A percentile compares a stretch with the other conserved stretches of the same genome.
Evolutionary conservation across 2,888 invertebrate species (phyloP).

Genomic region (Agrilus mali): DNA sequence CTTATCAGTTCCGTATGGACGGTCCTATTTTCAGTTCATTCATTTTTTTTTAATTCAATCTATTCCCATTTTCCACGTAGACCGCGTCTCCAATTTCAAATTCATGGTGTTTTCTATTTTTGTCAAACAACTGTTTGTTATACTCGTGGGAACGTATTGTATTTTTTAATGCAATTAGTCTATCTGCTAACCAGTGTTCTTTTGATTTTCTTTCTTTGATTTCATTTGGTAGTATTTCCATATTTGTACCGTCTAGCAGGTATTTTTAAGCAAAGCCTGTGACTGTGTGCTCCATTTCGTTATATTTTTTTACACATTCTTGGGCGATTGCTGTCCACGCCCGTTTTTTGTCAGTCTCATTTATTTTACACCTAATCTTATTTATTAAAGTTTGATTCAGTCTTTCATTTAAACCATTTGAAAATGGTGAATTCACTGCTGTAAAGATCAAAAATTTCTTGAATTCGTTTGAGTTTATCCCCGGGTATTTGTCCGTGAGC

Average conservation of each 20-base stretch:
- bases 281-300: constrained; percentile 17
- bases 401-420: too few relatives aligned
- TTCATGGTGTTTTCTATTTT: background rate
- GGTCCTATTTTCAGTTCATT: too few relatives aligned
- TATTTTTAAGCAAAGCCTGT: constrained; percentile 14
- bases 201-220: constrained; percentile 3
- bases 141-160: background rate
- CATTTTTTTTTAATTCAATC: constrained; percentile 3
- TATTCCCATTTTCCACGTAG: constrained; percentile 6
- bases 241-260: constrained; percentile 9
- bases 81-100: constrained; percentile 4
- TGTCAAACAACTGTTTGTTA: constrained; percentile 4
- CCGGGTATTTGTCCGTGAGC: too few relatives aligned
- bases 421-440: too few relatives aligned
- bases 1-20: too few relatives aligned
- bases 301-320: constrained; percentile 17
- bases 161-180: constrained; percentile 2
- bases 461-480: too few relatives aligned
- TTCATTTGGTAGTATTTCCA: constrained; percentile 8
- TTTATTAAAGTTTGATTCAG: too few relatives aligned
- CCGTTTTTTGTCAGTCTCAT: too few relatives aligned
- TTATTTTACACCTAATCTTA: too few relatives aligned
- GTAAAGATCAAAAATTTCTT: too few relatives aligned
- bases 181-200: background rate
- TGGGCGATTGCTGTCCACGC: background rate